Percentiles rank a stretch among this genome's conserved stretches.
Conservation (phyloP, 1,140 invertebrate species). For the Drosophila subobscura region DNA sequence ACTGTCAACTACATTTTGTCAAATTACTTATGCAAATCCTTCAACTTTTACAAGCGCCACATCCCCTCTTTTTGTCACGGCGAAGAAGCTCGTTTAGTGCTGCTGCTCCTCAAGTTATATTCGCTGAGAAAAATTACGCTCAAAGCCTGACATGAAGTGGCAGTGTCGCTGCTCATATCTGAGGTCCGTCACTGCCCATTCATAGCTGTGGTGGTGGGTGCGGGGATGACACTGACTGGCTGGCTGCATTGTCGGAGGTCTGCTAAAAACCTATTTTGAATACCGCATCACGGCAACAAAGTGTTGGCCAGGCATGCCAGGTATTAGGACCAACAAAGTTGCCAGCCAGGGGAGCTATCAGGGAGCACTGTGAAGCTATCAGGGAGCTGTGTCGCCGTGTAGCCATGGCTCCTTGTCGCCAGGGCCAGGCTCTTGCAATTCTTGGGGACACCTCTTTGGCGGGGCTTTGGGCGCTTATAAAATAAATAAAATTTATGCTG, state of each 20-base stretch:
- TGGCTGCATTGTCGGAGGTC: slow-evolving; percentile 41
- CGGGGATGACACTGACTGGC: slow-evolving; percentile 21
- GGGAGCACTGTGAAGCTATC: not conserved
- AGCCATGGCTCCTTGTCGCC: no score
- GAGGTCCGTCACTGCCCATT: slow-evolving; percentile 39
- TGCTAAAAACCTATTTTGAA: slow-evolving; percentile 76
- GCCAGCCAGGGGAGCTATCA: slow-evolving; percentile 41
- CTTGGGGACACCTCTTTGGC: slow-evolving; percentile 58
- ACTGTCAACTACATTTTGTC: slow-evolving; percentile 82
- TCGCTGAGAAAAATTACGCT: slow-evolving; percentile 62
- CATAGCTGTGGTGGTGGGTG: slow-evolving; percentile 31
- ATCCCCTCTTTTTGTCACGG: slow-evolving; percentile 16
- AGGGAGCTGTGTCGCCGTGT: no score
- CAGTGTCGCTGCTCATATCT: slow-evolving; percentile 61
- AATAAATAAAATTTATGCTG: slow-evolving; percentile 82
- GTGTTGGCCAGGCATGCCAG: slow-evolving; percentile 49
- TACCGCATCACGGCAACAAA: slow-evolving; percentile 50
- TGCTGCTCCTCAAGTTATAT: slow-evolving; percentile 40
- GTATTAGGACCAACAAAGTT: slow-evolving; percentile 75
- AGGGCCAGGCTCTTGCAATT: slow-evolving; percentile 1
- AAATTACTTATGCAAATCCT: slow-evolving; percentile 83
- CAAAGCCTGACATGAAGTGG: slow-evolving; percentile 74
- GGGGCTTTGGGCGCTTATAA: slow-evolving; percentile 74
- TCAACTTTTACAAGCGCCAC: slow-evolving; percentile 77
- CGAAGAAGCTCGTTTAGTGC: slow-evolving; percentile 72